Base-by-base conservation (phyloP, 2,113 vertebrate species). In the Corythornis vintsioides region DNA sequence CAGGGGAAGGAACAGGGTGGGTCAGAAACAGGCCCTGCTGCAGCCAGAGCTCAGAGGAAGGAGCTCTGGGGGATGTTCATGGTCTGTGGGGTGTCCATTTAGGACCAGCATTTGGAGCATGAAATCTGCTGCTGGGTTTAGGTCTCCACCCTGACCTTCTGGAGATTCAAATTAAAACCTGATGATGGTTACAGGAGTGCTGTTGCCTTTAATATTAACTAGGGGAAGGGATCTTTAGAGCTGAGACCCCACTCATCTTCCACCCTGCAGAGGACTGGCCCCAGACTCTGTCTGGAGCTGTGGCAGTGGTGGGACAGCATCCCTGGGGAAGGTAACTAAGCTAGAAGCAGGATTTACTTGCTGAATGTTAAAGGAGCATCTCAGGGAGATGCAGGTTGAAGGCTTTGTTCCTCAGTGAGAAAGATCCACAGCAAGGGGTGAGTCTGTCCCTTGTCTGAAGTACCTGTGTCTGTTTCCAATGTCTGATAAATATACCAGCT, bases 361-460 rank as follows among this genome's bases (percentile, higher is more conserved):
- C 10, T 5, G 2, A 67, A 12, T 3, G 3, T 31, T 55, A 31
- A 2, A 1, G 15, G 3, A 0, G 0, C 4, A 2, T 43, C 50
- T 15, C 0, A 0, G 47, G 26, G 19, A 42, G 16, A 4, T 10
- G 2, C 6, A 5, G 10, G 12, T 55, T 69, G 2, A 29, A 55
- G 31, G 21, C 40, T 80, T 65, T 61, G 6, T 20, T 84, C 29
- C 65, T 57, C 0, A 0, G 13, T 33, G 48, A 33, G 25, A 73
- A 74, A 74, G 56, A 25, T 25, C 45, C 15, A 2, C 13, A 6
- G 10, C 12, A 48, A 61, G 40, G 45, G 73, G n/a, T 61, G 18
- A 13, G 31, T 33, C n/a, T 40, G 35, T 47, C 9, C 40, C 14
- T 67, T 26, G 18, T 35, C 21, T 7, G 2, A 45, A 86, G 28